These are phyloP conservation scores for Isichthys henryi DNA, from an alignment of 2,113 vertebrate genomes.

Conservation along the genomic window DNA sequence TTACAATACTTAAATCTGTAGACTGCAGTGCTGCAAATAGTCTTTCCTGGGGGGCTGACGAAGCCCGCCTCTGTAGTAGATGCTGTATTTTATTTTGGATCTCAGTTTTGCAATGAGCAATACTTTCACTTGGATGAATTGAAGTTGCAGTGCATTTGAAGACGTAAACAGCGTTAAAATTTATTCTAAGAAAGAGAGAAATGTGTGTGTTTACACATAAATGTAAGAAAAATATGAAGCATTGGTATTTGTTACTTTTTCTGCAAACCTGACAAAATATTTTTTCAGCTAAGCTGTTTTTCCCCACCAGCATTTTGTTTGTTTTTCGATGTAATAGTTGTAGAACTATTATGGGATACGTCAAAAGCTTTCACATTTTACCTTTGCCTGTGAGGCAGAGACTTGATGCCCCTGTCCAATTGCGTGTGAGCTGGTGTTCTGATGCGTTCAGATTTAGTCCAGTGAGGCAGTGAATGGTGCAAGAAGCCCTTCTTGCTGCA, in stretches of 20 bases:
- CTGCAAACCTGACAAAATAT: not conserved
- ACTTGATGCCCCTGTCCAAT: not conserved
- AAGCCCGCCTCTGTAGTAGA: not conserved
- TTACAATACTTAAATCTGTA: not conserved
- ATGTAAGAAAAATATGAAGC: not conserved
- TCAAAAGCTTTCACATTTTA: not conserved
- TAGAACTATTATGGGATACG: no score
- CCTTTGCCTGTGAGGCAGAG: not conserved
- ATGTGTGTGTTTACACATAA: not conserved
- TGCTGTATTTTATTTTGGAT: not conserved
- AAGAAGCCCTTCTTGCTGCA: not conserved
- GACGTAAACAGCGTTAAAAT: not conserved
- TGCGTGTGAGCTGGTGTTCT: not conserved
- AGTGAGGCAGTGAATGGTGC: not conserved
- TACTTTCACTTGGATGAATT: not conserved
- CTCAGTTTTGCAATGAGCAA: not conserved
- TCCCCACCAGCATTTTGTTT: not conserved
- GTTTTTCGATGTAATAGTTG: not conserved
- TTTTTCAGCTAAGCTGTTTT: not conserved
- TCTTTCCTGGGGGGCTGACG: not conserved
- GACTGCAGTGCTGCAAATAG: not conserved
- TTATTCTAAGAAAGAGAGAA: not conserved
- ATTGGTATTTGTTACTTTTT: not conserved
- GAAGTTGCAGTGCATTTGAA: not conserved
- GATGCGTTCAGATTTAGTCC: not conserved